Conservation (phyloP, 2,888 invertebrate genomes). For the Drosophila quinaria region DNA sequence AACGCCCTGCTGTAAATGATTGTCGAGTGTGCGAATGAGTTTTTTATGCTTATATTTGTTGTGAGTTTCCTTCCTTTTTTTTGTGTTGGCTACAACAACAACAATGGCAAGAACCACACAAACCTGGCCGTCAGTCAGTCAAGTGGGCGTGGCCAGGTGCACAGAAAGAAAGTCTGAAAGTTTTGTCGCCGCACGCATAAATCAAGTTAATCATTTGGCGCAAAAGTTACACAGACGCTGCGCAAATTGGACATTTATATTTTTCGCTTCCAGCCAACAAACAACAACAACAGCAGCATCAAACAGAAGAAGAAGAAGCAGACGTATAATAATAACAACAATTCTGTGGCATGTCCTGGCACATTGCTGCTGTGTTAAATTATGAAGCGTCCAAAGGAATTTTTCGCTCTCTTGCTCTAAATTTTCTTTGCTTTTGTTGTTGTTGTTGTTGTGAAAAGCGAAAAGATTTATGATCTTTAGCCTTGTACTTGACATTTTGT, state of each 20-base stretch:
- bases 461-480: constrained; percentile 72
- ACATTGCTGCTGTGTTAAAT: constrained; percentile 54
- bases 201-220: constrained; percentile 80
- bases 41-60: constrained; percentile 44
- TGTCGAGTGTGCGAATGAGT: constrained; percentile 53
- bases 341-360: constrained; percentile 47
- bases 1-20: constrained; percentile 66
- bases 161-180: constrained; percentile 50
- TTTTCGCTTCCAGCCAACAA: constrained; percentile 53
- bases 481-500: constrained; percentile 73
- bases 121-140: constrained; percentile 37
- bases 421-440: constrained; percentile 19
- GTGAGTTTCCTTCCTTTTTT: constrained; percentile 6
- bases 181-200: constrained; percentile 79
- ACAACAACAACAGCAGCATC: constrained; percentile 29
- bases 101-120: constrained; percentile 14
- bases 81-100: not conserved
- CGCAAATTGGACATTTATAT: constrained; percentile 82
- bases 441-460: constrained; percentile 21
- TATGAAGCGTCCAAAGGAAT: constrained; percentile 63
- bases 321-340: constrained; percentile 26
- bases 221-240: constrained; percentile 63
- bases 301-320: not conserved
- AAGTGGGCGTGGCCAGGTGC: constrained; percentile 27
- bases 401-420: constrained; percentile 18